Evolutionary conservation across 2,797 vertebrate species (phyloP).

Genomic region (Paramormyrops hopkinsi): DNA sequence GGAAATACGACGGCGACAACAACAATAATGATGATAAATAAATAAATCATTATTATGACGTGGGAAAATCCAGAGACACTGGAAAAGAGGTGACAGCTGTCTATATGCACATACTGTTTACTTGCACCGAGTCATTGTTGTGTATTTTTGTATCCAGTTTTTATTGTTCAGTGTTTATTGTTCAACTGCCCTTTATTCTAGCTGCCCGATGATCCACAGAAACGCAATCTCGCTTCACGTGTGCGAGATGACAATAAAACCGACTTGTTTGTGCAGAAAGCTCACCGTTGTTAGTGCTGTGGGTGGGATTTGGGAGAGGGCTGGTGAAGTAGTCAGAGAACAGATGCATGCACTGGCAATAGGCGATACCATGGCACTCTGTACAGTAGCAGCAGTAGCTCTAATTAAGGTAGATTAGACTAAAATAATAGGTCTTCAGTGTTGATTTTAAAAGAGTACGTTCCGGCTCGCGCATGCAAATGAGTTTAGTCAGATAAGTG

Average conservation of each 20-base stretch:
- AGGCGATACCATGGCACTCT: background rate
- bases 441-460: slow-evolving; percentile 1
- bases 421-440: slow-evolving; percentile 11
- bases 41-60: background rate
- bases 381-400: background rate
- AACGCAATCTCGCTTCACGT: background rate
- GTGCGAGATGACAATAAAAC: background rate
- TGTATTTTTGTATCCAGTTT: background rate
- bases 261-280: background rate
- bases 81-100: background rate
- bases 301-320: background rate
- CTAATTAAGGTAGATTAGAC: background rate
- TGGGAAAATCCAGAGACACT: background rate
- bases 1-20: background rate
- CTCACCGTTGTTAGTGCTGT: background rate
- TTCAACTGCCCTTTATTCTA: background rate
- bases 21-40: background rate
- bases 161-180: background rate
- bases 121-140: background rate
- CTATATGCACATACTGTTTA: background rate
- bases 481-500: slow-evolving; percentile 1
- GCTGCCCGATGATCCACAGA: background rate
- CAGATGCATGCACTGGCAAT: background rate
- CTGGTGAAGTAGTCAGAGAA: background rate
- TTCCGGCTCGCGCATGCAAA: background rate